Conservation (phyloP, 2,113 vertebrate genomes). For the Cygnus buccinator region DNA sequence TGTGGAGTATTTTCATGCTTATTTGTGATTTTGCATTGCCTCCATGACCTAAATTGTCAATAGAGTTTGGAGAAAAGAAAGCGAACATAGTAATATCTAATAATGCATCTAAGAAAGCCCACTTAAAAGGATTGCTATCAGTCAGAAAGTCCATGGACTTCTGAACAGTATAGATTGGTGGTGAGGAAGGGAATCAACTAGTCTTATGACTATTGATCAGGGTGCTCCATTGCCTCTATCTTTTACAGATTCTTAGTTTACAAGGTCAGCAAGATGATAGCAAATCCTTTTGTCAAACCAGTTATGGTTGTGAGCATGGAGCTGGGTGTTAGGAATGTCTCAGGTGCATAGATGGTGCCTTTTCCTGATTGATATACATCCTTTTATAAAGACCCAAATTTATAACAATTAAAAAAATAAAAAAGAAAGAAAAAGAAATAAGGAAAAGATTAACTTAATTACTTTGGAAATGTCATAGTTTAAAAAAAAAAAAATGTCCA, state of each 20-base stretch:
- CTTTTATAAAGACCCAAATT: background rate
- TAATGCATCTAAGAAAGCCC: background rate
- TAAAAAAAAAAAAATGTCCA: background rate
- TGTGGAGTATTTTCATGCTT: background rate
- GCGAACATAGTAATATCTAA: background rate
- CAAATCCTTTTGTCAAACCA: background rate
- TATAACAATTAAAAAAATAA: too few relatives aligned
- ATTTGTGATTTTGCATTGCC: background rate
- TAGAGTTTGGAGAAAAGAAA: background rate
- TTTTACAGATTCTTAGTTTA: background rate
- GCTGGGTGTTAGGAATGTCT: background rate
- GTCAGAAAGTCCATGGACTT: background rate
- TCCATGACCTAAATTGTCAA: background rate
- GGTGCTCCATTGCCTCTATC: background rate
- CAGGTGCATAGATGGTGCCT: background rate
- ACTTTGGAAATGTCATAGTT: background rate
- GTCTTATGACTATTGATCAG: background rate
- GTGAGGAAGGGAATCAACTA: background rate
- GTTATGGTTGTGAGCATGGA: background rate
- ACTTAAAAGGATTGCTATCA: background rate
- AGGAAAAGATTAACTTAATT: background rate
- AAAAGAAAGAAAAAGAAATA: background rate
- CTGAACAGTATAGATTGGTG: background rate
- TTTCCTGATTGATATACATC: fast-evolving
- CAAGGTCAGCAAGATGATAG: background rate